phyloP scores from a whole-genome alignment of 64 coral and sea anemone species.

The Anthopleura sola region DNA sequence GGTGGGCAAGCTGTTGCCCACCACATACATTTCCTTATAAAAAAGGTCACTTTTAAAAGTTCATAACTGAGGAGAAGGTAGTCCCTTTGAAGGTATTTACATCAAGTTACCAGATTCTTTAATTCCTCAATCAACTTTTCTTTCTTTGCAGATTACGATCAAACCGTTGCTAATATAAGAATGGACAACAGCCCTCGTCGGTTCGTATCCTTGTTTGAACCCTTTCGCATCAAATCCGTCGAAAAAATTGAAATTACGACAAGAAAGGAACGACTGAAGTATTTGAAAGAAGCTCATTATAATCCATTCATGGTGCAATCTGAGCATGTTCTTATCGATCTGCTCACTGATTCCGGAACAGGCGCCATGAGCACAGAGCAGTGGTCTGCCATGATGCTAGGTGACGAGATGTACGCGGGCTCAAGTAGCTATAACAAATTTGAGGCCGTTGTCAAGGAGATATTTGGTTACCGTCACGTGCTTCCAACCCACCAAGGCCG shows the following conservation, averaged over 20 bases:
- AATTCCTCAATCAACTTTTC: no score
- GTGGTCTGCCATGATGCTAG: conserved; percentile 59
- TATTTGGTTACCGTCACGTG: conserved; percentile 60
- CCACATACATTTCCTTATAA: no score
- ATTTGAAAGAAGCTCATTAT: conserved; percentile 40
- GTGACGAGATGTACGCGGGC: conserved; percentile 64
- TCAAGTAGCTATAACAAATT: conserved; percentile 56
- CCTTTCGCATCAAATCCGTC: conserved; percentile 59
- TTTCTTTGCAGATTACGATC: no score
- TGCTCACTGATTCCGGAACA: conserved; percentile 58
- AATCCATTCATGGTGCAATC: conserved; percentile 57
- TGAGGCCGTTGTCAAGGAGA: conserved; percentile 54
- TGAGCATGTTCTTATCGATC: conserved; percentile 57
- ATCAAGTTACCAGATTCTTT: no score
- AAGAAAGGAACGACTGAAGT: conserved; percentile 28
- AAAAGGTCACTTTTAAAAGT: no score
- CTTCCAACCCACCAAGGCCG: conserved; percentile 77
- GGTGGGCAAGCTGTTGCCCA: no score
- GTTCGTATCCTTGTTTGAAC: conserved; percentile 23
- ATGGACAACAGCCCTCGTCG: background rate
- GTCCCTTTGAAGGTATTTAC: no score
- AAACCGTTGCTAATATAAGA: no score
- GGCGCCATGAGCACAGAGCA: conserved; percentile 63
- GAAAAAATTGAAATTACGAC: conserved; percentile 43
- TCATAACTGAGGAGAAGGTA: no score